phyloP scores from a whole-genome alignment of 2,113 vertebrate genomes.

The Eptesicus fuscus region DNA sequence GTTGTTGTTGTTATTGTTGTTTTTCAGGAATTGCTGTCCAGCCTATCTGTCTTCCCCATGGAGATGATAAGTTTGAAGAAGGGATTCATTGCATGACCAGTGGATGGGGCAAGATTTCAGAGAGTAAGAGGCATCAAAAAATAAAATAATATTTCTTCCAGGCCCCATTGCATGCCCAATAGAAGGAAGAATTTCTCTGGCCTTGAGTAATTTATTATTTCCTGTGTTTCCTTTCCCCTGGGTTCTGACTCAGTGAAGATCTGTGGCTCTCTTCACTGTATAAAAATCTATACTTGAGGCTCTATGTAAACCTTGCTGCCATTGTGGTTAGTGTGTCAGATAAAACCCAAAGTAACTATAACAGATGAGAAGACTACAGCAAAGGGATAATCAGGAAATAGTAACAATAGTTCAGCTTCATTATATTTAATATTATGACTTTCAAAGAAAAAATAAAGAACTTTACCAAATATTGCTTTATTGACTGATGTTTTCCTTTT shows the following conservation, averaged over 20 bases:
- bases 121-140: not conserved
- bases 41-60: not conserved
- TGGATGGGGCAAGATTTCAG: not conserved
- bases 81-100: not conserved
- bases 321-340: not conserved
- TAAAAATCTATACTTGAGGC: not conserved
- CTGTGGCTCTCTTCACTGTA: not conserved
- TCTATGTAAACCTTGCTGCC: not conserved
- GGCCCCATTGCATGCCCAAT: not conserved
- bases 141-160: not conserved
- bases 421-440: not conserved
- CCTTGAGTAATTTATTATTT: not conserved
- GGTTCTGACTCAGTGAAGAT: not conserved
- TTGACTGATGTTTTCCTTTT: not conserved
- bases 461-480: not conserved
- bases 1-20: not conserved
- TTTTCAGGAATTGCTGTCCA: not conserved
- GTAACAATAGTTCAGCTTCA: not conserved
- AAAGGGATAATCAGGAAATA: not conserved
- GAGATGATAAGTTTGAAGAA: not conserved
- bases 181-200: not conserved
- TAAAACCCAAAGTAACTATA: not conserved
- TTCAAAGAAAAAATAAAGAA: not conserved
- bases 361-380: not conserved
- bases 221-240: not conserved